Evolutionary conservation across 2,888 invertebrate genomes (phyloP), one percentile per base, ranked within the genome.

Genomic region (Chesias legatella): DNA sequence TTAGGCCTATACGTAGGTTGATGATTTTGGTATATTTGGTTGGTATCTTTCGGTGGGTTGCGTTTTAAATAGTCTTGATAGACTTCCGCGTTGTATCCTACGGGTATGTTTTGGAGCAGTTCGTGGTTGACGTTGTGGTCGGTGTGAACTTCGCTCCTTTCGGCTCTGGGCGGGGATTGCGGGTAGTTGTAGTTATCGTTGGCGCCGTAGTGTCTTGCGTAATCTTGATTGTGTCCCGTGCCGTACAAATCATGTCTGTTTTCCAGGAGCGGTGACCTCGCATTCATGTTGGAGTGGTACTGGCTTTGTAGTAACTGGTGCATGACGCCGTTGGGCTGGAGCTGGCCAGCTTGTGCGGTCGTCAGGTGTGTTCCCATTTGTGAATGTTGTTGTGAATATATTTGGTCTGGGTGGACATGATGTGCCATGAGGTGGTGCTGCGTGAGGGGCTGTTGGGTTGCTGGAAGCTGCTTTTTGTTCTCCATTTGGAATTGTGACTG

Each of bases 401-500:
- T 79, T 56, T 86, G 88, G 21, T 84, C 90, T 13, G 84, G 80
- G 41, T 88, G 88, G 2, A 84, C 84, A 60, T 88, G 89, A 43
- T 88, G 88, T 6, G 86, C 80, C 79, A 88, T 78, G 0, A 82
- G 58, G 41, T 85, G 86, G 50, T 82, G 83, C 39, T 86, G 85
- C 1, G 80, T 81, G 10, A 88, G 80, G 27, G 90, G 90, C 69
- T 91, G 91, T 50, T 91, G 90, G 30, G 90, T 86, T 9, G 88
- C 84, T 28, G 89, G 88, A 21, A 73, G 67, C 44, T 75, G 58
- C 63, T 90, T 90, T 75, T 93, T 93, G 73, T 90, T 90, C 78
- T 93, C 93, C 92, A 93, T 93, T 72, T 89, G 72, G 81, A 88
- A 78, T 77, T 83, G 75, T 46, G 79, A 83, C 70, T 91, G 91